Percentiles rank a stretch among this genome's conserved stretches.
These are phyloP conservation scores for Amphilophus citrinellus DNA, from an alignment of 2,113 vertebrate species.

Conservation along the genomic window DNA sequence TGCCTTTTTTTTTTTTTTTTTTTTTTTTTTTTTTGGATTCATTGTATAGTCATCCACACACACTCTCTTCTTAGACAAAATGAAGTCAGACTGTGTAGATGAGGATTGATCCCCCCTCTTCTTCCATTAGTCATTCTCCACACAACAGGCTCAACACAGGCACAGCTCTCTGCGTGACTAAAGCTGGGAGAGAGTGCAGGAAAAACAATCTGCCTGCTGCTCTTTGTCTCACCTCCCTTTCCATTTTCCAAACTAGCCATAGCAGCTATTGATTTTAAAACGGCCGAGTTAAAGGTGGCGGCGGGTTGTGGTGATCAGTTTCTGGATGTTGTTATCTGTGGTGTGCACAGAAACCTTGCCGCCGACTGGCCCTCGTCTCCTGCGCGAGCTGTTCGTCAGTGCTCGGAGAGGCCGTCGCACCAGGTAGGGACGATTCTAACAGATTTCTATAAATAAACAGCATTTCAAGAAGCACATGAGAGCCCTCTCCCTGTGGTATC, in stretches of 20 bases:
- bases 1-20: no score
- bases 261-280: constrained; percentile 27
- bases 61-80: constrained; percentile 22
- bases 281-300: background rate
- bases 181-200: constrained; percentile 29
- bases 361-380: constrained; percentile 81
- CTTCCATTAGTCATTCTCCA: constrained; percentile 44
- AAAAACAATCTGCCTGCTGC: constrained; percentile 1
- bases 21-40: background rate
- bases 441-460: background rate
- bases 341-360: constrained; percentile 83
- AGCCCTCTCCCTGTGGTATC: constrained; percentile 1
- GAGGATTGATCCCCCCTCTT: constrained; percentile 57
- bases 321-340: constrained; percentile 26
- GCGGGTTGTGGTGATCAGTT: background rate
- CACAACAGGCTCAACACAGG: constrained; percentile 1
- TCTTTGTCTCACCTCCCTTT: background rate
- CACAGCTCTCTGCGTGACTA: constrained; percentile 44
- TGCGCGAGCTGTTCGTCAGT: constrained; percentile 89
- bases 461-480: background rate
- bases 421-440: constrained; percentile 79
- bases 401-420: constrained; percentile 88
- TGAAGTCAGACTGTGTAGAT: constrained; percentile 48
- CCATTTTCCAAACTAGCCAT: background rate
- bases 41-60: background rate